Evolutionary conservation across 2,113 vertebrate genomes (phyloP).

Genomic region (Neolamprologus toae): DNA sequence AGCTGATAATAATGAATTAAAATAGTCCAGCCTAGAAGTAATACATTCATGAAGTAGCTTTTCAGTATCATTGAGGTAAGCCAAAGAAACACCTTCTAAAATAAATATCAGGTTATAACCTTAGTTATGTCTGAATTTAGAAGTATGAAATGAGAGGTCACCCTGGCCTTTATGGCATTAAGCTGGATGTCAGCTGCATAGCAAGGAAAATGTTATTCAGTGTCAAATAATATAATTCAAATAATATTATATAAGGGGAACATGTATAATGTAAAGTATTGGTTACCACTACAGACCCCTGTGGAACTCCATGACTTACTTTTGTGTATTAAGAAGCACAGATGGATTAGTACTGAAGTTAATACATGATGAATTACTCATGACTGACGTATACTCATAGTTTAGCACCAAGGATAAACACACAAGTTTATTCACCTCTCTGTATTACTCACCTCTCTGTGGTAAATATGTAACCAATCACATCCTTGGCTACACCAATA

Average conservation of each 20-base stretch:
- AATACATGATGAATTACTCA: not conserved
- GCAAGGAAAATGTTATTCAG: not conserved
- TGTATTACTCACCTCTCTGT: constrained; percentile 71
- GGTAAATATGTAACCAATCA: constrained; percentile 82
- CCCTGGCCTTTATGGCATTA: fast-evolving
- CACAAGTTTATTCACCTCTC: not conserved
- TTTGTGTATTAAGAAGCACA: not conserved
- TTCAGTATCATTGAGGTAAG: not conserved
- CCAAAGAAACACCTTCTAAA: not conserved
- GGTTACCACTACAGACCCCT: not conserved
- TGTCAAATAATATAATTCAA: not conserved
- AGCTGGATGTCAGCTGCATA: not conserved
- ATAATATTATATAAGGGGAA: not conserved
- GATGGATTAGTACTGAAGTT: not conserved
- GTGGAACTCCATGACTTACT: not conserved
- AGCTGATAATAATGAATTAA: not conserved
- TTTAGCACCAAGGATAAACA: not conserved
- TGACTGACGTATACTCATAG: not conserved
- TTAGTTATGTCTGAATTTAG: not conserved
- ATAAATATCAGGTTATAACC: not conserved
- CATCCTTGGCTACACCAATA: constrained; percentile 61
- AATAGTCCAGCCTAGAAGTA: not conserved
- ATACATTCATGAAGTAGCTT: not conserved
- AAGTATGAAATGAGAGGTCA: not conserved
- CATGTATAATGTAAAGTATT: not conserved